Conservation (phyloP, 1,140 invertebrate species). For the Anadara kagoshimensis region DNA sequence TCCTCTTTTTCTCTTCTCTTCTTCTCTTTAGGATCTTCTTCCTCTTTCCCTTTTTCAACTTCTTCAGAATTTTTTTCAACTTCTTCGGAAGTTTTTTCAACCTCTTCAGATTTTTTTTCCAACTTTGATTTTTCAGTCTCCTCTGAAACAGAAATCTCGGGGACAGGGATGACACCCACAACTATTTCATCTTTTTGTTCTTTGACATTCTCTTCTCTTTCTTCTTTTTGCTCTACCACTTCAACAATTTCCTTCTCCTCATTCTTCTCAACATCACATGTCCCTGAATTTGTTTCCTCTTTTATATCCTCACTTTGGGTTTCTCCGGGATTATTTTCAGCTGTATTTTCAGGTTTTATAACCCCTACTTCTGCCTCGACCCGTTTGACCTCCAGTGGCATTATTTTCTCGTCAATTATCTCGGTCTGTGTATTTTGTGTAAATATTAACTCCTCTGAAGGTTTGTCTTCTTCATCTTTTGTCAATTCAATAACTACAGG, state of each 20-base stretch:
- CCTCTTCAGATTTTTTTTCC: neutral
- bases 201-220: conserved; percentile 22
- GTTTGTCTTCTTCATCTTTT: neutral
- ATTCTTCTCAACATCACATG: neutral
- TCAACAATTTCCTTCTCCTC: conserved; percentile 13
- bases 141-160: neutral
- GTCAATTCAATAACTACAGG: neutral
- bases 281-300: neutral
- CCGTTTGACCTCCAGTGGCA: neutral
- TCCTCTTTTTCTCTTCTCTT: conserved; percentile 2
- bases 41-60: conserved; percentile 21
- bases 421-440: neutral
- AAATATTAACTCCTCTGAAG: conserved; percentile 1
- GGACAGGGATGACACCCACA: too few relatives aligned
- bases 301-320: neutral
- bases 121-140: conserved; percentile 3
- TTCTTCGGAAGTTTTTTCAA: conserved; percentile 3
- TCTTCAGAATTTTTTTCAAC: conserved; percentile 2
- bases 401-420: conserved; percentile 1
- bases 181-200: conserved; percentile 17
- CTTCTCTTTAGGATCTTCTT: conserved; percentile 6
- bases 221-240: conserved; percentile 22
- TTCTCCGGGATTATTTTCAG: conserved; percentile 1
- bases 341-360: neutral
- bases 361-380: neutral